phyloP scores from a whole-genome alignment of 2,888 invertebrate genomes.

The Eupithecia pulchellata region DNA sequence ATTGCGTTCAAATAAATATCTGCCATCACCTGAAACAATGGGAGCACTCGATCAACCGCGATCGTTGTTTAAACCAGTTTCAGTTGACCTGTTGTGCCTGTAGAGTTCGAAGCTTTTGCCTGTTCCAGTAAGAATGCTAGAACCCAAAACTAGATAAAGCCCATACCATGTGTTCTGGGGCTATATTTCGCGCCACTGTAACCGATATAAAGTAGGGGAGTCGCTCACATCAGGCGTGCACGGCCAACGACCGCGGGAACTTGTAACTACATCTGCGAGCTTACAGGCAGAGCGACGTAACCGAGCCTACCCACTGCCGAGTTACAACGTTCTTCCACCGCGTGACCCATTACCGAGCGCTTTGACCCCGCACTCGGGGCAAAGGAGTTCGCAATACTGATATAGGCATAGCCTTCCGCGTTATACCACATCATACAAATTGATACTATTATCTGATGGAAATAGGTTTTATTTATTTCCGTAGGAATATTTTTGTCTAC shows the following conservation, averaged over 20 bases:
- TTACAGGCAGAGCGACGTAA: constrained; percentile 65
- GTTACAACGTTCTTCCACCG: constrained; percentile 58
- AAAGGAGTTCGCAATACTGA: constrained; percentile 67
- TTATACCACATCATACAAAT: constrained; percentile 49
- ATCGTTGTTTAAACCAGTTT: constrained; percentile 13
- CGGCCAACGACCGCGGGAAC: constrained; percentile 84
- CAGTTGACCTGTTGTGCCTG: constrained; percentile 6
- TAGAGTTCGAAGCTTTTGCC: neutral
- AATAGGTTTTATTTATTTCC: constrained; percentile 20
- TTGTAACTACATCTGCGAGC: constrained; percentile 81
- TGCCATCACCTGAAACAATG: constrained; percentile 17
- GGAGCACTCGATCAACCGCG: constrained; percentile 15
- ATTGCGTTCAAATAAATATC: neutral
- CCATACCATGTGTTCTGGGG: constrained; percentile 46
- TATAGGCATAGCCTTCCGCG: constrained; percentile 62
- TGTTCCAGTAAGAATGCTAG: neutral
- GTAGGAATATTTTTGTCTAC: constrained; percentile 6
- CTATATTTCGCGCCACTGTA: constrained; percentile 71
- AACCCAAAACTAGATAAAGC: neutral
- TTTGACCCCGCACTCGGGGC: constrained; percentile 72
- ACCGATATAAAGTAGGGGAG: constrained; percentile 73
- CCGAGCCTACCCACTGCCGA: constrained; percentile 47
- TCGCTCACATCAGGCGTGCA: constrained; percentile 64
- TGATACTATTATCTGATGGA: constrained; percentile 29
- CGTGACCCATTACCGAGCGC: constrained; percentile 59